A percentile compares a stretch with the other conserved stretches of the same genome.
Evolutionary conservation across 2,113 vertebrate genomes (phyloP).

Genomic region (Sigmodon hispidus): DNA sequence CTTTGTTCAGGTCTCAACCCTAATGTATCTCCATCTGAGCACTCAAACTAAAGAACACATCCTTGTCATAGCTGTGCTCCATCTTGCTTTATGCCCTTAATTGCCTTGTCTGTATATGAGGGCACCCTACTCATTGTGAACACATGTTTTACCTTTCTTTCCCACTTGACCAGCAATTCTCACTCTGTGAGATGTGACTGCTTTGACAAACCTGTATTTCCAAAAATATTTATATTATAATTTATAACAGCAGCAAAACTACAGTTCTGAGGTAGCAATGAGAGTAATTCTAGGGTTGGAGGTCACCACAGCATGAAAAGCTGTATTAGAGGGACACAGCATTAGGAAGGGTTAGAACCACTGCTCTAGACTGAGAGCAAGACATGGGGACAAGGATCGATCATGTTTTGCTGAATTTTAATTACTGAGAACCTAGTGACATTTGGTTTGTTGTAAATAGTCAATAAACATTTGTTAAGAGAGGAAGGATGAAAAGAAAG

Average conservation of each 20-base stretch:
- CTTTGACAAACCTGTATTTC: neutral
- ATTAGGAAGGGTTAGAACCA: neutral
- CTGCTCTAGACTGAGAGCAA: neutral
- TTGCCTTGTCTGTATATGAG: neutral
- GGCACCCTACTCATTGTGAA: neutral
- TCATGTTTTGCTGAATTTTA: neutral
- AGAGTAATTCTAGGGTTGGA: neutral
- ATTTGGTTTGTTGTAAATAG: neutral
- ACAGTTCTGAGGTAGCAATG: neutral
- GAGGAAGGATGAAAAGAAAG: neutral
- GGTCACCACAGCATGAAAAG: neutral
- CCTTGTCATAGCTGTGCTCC: neutral
- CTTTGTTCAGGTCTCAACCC: neutral
- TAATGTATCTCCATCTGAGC: neutral
- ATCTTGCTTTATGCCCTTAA: neutral
- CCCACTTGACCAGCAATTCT: neutral
- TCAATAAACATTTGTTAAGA: neutral
- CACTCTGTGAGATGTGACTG: neutral
- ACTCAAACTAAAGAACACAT: neutral
- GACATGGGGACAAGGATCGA: neutral
- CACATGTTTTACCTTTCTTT: neutral
- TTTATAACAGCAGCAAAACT: neutral
- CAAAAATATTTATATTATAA: neutral
- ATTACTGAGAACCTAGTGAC: neutral
- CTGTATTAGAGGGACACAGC: neutral